phyloP scores from a whole-genome alignment of 1,140 invertebrate species.

The Drosophila kanapiae region DNA sequence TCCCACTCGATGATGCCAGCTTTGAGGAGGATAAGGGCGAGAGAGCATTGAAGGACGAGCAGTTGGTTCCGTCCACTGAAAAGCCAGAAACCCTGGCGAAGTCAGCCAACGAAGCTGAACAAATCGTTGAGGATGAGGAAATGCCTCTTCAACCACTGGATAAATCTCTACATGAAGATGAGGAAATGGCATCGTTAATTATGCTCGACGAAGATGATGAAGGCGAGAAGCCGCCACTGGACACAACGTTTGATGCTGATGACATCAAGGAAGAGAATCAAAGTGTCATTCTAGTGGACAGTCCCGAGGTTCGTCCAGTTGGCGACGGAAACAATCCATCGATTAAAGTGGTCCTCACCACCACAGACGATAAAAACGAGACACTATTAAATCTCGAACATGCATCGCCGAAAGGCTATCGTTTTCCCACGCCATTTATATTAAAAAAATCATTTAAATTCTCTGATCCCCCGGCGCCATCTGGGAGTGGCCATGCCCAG shows the following conservation, averaged over 20 bases:
- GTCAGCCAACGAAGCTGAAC: not conserved
- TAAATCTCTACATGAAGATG: conserved; percentile 2
- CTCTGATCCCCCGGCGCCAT: not conserved
- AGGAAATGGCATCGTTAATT: conserved; percentile 50
- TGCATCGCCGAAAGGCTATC: conserved; percentile 10
- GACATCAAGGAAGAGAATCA: not conserved
- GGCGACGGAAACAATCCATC: conserved; percentile 2
- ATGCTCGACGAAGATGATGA: conserved; percentile 48
- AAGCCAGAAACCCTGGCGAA: not conserved
- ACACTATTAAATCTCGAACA: conserved; percentile 26
- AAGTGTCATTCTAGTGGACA: conserved; percentile 4
- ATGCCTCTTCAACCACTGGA: too few relatives aligned
- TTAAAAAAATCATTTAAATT: conserved; percentile 21
- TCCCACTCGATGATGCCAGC: conserved; percentile 20
- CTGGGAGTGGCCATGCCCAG: not conserved
- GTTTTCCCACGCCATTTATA: conserved; percentile 56
- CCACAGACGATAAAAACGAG: conserved; percentile 3
- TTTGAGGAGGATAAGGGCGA: not conserved
- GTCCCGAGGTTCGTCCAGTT: conserved; percentile 1
- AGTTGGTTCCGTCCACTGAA: not conserved
- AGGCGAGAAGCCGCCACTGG: conserved; percentile 9
- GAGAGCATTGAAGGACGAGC: not conserved
- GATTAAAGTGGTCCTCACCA: conserved; percentile 54
- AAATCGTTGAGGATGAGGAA: not conserved
- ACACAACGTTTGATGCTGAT: conserved; percentile 58